Base-by-base conservation (phyloP, 2,113 vertebrate species). In the Ictalurus furcatus region DNA sequence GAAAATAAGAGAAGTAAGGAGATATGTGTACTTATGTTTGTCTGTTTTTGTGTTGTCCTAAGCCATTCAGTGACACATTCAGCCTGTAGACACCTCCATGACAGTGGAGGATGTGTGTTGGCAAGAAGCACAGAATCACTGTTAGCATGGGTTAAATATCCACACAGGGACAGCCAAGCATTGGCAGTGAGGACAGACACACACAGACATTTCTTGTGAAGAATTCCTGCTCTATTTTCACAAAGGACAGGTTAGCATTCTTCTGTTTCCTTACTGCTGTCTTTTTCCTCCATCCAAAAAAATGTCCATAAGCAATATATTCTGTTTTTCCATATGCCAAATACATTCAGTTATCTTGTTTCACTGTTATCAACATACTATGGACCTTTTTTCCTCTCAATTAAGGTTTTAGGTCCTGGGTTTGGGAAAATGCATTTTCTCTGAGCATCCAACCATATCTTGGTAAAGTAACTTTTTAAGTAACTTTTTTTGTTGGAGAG, bases 51-150 rank as follows among this genome's bases (percentile, higher is more conserved):
- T 92, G 40, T 59, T 76, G 67, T 87, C 5, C 71, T 16, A 34
- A 67, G 44, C 17, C 48, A 93, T 85, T 95, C 94, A 95, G 89
- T 93, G 95, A 95, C 87, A 87, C 30, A 13, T 87, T 87, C 92
- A 90, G 92, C 91, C 92, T 95, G 94, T 91, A 71, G 71, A 92
- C 88, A 87, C 44, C 88, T 78, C 87, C 90, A 71, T 56, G 37
- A 56, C 48, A 25, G 80, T 48, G 69, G 92, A 90, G 93, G 91
- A 90, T 93, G 91, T 93, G 92, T 92, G 91, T 92, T 90, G 87
- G 87, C 88, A 12, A 81, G 69, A 82, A 59, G 13, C 28, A 83
- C 59, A 89, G 89, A 89, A 92, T 89, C 91, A 90, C 88, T 93
- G 91, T 91, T 92, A 69, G 91, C 84, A 87, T 87, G 87, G 89